Conservation (phyloP, 2,113 vertebrate genomes). For the Lates calcarifer region DNA sequence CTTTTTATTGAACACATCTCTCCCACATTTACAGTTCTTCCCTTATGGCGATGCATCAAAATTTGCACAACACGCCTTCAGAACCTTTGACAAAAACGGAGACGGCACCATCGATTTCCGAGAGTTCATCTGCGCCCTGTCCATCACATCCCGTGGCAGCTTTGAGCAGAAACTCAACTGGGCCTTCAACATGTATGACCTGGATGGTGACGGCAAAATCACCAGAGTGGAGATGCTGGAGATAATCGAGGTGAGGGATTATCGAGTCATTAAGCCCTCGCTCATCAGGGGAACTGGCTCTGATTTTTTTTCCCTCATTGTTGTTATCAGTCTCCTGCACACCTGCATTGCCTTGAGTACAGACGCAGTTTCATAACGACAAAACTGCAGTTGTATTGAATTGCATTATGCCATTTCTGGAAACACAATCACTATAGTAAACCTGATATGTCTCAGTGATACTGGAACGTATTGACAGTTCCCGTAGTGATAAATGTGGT, state of each 20-base stretch:
- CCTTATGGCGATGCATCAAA: conserved; percentile 98
- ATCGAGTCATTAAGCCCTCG: conserved; percentile 43
- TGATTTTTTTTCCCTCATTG: neutral
- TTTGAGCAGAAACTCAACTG: conserved; percentile 99
- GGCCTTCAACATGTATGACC: conserved; percentile 99
- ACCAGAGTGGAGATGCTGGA: conserved; percentile 99
- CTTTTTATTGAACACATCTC: conserved; percentile 61
- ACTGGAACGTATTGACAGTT: conserved; percentile 38
- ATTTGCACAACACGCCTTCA: conserved; percentile 98
- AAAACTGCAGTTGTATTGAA: conserved; percentile 58
- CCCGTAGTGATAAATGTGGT: conserved; percentile 20
- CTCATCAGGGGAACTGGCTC: conserved; percentile 47
- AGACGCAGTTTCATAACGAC: conserved; percentile 15
- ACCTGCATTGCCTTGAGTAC: conserved; percentile 51
- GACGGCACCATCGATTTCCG: conserved; percentile 99
- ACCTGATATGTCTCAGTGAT: conserved; percentile 47
- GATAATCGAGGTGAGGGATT: conserved; percentile 95
- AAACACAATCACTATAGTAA: conserved; percentile 41
- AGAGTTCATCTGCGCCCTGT: conserved; percentile 99
- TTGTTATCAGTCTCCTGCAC: conserved; percentile 42
- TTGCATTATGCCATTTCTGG: conserved; percentile 53
- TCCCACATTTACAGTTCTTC: conserved; percentile 90
- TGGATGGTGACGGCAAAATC: conserved; percentile 99
- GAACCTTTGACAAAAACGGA: conserved; percentile 99
- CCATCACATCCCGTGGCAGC: conserved; percentile 98